phyloP scores from a whole-genome alignment of 2,888 invertebrate genomes.

The Odontomyia ornata region DNA sequence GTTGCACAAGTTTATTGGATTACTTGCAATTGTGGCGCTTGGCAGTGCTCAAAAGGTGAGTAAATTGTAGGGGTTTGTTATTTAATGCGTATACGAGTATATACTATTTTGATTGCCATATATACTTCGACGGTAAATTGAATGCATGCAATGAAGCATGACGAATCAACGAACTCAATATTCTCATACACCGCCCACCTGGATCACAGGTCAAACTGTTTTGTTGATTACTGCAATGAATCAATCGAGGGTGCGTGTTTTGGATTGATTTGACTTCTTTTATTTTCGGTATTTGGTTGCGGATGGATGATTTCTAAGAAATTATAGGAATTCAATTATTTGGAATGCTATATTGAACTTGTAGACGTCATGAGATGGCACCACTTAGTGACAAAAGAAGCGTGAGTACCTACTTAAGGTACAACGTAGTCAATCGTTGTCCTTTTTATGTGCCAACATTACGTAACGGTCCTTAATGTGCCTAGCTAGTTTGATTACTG shows the following conservation, averaged over 20 bases:
- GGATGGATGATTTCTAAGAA: neutral
- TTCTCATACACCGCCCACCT: neutral
- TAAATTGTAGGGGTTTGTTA: neutral
- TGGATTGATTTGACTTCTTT: neutral
- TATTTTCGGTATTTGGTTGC: neutral
- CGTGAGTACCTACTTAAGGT: no score
- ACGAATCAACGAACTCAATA: neutral
- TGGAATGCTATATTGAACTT: no score
- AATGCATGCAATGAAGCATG: neutral
- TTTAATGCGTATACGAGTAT: neutral
- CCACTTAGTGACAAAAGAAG: no score
- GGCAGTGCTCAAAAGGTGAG: slow-evolving; percentile 52
- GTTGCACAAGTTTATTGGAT: slow-evolving; percentile 51
- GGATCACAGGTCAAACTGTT: neutral
- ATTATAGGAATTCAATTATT: no score
- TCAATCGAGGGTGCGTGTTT: neutral
- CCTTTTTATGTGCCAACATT: no score
- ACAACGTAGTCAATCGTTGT: no score
- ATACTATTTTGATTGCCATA: neutral
- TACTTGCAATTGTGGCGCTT: slow-evolving; percentile 55
- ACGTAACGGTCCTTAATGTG: no score
- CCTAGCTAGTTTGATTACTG: no score
- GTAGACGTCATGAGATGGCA: no score
- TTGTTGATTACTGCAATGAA: neutral
- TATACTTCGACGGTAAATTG: neutral